Base-by-base conservation (phyloP, 2,888 invertebrate species). In the Hirtodrosophila trivittata region DNA sequence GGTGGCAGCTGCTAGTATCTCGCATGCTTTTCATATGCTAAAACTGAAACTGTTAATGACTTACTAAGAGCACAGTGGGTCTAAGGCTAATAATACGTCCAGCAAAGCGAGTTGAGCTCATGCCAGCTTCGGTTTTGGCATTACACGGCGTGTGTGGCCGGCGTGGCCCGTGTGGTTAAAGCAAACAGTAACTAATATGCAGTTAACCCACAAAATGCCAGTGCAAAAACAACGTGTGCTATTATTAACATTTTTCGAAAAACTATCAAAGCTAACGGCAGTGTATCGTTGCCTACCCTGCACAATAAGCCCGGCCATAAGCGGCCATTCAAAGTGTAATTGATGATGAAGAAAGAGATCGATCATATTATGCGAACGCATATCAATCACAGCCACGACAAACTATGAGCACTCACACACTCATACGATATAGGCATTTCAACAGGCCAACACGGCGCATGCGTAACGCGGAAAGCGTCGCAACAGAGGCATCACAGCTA, bases 311-410 rank as follows among this genome's bases (percentile, higher is more conserved):
- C 56, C 55, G 75, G 67, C 74, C 77, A 80, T 64, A 68, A 83
- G 77, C 18, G 18, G 18, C 80, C 60, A 72, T 65, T 76, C 84
- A 81, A 75, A 74, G 77, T 74, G 77, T 83, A 86, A 83, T 83
- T 83, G 82, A 83, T 83, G 82, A 86, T 84, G 82, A 74, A 81
- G 75, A 83, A 83, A 82, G 86, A 82, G 82, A 83, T 83, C 86
- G 82, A 83, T 83, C 82, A 83, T 76, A 81, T 81, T 81, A 77
- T 71, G 68, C 84, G 84, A 86, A 67, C 82, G 75, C 81, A 86
- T 83, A 83, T 83, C 86, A 83, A 83, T 83, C 86, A 83, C 66
- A 77, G 69, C 64, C 75, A 78, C 77, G 86, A 86, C 86, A 81
- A 86, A 84, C 75, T 85, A 62, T 66, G 70, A 70, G 55, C 73